Base-by-base conservation (phyloP, 2,888 invertebrate species). In the Athripsodes cinereus region DNA sequence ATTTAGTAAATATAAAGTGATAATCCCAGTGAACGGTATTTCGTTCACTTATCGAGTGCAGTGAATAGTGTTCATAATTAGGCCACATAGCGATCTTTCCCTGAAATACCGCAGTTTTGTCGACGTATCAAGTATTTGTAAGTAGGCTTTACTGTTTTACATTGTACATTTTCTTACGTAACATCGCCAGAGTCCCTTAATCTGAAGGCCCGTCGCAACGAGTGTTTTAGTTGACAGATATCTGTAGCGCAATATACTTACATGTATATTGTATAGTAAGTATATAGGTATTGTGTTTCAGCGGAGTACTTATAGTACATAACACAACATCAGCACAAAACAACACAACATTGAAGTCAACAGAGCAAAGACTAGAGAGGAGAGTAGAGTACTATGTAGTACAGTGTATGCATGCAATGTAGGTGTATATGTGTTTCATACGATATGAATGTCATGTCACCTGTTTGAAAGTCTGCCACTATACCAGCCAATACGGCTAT, bases 51-150 rank as follows among this genome's bases (percentile, higher is more conserved):
- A 58, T 60, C 57, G 60, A 61, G 56, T 61, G 61, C 61, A 61
- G 58, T 61, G 58, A 55, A 58, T 58, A 58, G 61, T 61, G 56
- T 52, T 53, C 56, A 52, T 78, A 79, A 79, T 79, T 79, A 78
- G 78, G 78, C 78, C 78, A 79, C 78, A 79, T 79, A 79, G 78
- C 78, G 78, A 79, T 78, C 78, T 79, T 78, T 79, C 78, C 78
- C 78, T 79, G 76, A 78, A 78, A 78, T 78, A 78, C 78, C 78
- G 78, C 78, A 78, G 78, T 74, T 77, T 75, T 78, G 78, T 78
- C 78, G 78, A 78, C 78, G 78, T 79, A 78, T 78, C 75, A 78
- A 75, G 73, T 68, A 71, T 70, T 70, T 69, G 78, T 78, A 74
- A 78, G 78, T 78, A 72, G 61, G 55, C 52, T 31, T 68, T 67